Conservation (phyloP, 92 coral and sea anemone genomes). For the Galaxea fascicularis region DNA sequence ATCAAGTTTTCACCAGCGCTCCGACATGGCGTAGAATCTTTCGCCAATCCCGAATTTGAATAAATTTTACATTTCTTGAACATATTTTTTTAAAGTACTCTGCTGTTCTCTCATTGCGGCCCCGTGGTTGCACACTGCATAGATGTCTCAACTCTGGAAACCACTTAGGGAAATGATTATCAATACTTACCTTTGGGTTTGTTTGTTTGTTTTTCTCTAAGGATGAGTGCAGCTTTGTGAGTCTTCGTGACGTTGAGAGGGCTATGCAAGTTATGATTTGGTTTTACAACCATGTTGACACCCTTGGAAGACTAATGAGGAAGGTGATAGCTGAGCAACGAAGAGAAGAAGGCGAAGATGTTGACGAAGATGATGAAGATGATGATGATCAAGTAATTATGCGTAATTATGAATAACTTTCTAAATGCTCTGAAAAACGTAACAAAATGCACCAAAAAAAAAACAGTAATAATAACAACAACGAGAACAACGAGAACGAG, state of each 20-base stretch:
- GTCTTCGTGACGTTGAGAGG: constrained; percentile 87
- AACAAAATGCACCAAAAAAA: neutral
- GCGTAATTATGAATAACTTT: too few species aligned
- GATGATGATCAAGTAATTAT: constrained; percentile 13
- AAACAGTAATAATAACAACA: neutral
- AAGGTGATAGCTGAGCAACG: neutral
- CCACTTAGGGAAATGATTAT: neutral
- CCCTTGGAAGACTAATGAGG: constrained; percentile 56
- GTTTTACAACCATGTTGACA: constrained; percentile 67
- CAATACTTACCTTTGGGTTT: neutral
- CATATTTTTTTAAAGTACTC: too few species aligned
- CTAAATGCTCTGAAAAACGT: too few species aligned
- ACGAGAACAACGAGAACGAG: neutral
- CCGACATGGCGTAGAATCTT: too few species aligned
- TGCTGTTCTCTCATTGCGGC: too few species aligned
- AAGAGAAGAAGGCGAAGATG: constrained; percentile 23
- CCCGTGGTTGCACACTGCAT: too few species aligned
- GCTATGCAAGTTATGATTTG: constrained; percentile 80
- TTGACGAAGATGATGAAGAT: constrained; percentile 19
- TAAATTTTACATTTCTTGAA: too few species aligned
- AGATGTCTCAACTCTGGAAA: neutral
- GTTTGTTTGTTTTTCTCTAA: constrained; percentile 6
- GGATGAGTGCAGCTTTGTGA: constrained; percentile 89
- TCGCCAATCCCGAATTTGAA: too few species aligned
- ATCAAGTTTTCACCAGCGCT: too few species aligned